Percentiles rank a stretch among this genome's conserved stretches.
phyloP scores from a whole-genome alignment of 1,140 invertebrate genomes.

The Physella acuta region DNA sequence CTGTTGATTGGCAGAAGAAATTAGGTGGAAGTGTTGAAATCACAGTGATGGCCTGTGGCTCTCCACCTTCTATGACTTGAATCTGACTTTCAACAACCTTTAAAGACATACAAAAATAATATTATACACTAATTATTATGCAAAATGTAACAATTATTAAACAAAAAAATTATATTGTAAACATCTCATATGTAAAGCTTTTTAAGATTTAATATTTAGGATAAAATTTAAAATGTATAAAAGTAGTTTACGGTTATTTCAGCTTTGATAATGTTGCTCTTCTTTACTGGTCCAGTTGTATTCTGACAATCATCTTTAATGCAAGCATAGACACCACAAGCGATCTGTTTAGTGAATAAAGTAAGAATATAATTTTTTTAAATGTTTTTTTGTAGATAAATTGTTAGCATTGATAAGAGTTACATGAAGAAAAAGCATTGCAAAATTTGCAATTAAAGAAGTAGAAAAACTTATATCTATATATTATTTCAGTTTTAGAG shows the following conservation, averaged over 20 bases:
- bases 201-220: too few species aligned
- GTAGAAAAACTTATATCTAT: too few species aligned
- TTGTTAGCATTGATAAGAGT: too few species aligned
- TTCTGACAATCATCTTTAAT: conserved; percentile 23
- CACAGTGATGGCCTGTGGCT: conserved; percentile 23
- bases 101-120: conserved; percentile 8
- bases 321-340: conserved; percentile 34
- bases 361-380: background rate
- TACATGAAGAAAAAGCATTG: too few species aligned
- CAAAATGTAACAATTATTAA: too few species aligned
- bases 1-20: conserved; percentile 31
- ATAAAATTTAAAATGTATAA: too few species aligned
- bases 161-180: too few species aligned
- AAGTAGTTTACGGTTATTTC: conserved; percentile 29
- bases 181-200: too few species aligned
- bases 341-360: conserved; percentile 21
- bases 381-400: too few species aligned
- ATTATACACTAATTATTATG: too few species aligned
- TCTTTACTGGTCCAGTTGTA: conserved; percentile 27
- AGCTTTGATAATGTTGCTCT: conserved; percentile 25
- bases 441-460: too few species aligned
- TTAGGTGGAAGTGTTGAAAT: conserved; percentile 35
- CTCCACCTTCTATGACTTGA: conserved; percentile 32
- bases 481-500: too few species aligned
- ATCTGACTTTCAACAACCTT: conserved; percentile 27